Conservation (phyloP, 2,888 invertebrate genomes). For the Lycocerus yunnanus region DNA sequence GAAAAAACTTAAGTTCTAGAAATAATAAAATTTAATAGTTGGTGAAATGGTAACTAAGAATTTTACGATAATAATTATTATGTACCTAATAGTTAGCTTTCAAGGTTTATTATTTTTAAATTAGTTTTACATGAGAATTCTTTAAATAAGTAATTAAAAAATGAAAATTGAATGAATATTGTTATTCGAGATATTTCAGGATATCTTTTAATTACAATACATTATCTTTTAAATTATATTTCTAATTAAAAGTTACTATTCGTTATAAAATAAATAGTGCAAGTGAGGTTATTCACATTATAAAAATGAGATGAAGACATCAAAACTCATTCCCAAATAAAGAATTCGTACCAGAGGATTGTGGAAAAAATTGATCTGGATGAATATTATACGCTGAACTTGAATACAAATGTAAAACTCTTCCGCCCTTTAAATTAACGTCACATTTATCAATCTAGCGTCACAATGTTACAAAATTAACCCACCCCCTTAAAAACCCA, state of each 20-base stretch:
- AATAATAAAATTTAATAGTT: not conserved
- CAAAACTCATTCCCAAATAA: not conserved
- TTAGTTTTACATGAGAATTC: not conserved
- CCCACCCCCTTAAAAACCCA: slow-evolving; percentile 37
- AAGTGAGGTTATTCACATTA: not conserved
- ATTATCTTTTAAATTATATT: not conserved
- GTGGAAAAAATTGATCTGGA: not conserved
- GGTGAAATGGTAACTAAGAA: not conserved
- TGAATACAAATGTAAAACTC: slow-evolving; percentile 19
- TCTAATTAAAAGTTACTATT: not conserved
- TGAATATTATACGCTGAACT: slow-evolving; percentile 15
- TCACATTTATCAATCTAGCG: slow-evolving; percentile 53
- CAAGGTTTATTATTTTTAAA: not conserved
- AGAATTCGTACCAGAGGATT: not conserved
- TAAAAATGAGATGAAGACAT: not conserved
- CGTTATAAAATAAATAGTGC: not conserved
- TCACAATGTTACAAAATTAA: slow-evolving; percentile 50
- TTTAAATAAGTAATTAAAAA: not conserved
- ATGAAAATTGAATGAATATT: not conserved
- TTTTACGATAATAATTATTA: not conserved
- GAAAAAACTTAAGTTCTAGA: not conserved
- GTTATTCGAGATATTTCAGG: not conserved
- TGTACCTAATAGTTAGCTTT: not conserved
- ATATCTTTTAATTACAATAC: not conserved
- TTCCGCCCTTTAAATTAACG: slow-evolving; percentile 52